Conservation (phyloP, 2,113 vertebrate species). For the Octodon degus region DNA sequence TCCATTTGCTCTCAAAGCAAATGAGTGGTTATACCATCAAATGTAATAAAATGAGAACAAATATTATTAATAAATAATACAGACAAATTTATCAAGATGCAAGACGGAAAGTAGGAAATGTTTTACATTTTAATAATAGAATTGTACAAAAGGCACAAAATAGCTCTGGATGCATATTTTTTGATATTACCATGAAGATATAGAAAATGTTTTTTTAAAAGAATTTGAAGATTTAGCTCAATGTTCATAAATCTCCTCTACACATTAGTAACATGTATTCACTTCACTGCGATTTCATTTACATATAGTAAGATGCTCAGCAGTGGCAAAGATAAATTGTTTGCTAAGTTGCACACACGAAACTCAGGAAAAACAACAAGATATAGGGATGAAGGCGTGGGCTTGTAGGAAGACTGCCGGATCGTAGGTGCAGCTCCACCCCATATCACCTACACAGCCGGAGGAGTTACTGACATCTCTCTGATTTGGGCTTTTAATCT, state of each 20-base stretch:
- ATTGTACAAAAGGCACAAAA: not conserved
- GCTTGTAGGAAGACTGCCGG: not conserved
- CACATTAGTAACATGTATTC: not conserved
- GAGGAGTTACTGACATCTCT: not conserved
- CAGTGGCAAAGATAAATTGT: not conserved
- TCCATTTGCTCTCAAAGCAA: not conserved
- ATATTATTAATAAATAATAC: constrained; percentile 30
- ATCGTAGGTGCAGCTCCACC: not conserved
- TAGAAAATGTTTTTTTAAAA: not conserved
- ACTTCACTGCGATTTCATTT: not conserved
- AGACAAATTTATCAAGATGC: not conserved
- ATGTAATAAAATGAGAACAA: not conserved
- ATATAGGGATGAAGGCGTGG: not conserved
- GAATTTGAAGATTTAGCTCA: not conserved
- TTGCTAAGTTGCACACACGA: not conserved
- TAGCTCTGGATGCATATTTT: not conserved
- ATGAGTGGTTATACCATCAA: not conserved
- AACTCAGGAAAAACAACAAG: not conserved
- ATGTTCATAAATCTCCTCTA: not conserved
- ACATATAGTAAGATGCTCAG: not conserved
- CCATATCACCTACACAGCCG: not conserved
- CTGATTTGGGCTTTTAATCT: not conserved
- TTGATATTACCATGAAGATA: not conserved
- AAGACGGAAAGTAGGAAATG: not conserved
- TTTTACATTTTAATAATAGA: not conserved